These are phyloP conservation scores for Dolichallabes microphthalmus DNA, from an alignment of 2,113 vertebrate species.

Conservation along the genomic window DNA sequence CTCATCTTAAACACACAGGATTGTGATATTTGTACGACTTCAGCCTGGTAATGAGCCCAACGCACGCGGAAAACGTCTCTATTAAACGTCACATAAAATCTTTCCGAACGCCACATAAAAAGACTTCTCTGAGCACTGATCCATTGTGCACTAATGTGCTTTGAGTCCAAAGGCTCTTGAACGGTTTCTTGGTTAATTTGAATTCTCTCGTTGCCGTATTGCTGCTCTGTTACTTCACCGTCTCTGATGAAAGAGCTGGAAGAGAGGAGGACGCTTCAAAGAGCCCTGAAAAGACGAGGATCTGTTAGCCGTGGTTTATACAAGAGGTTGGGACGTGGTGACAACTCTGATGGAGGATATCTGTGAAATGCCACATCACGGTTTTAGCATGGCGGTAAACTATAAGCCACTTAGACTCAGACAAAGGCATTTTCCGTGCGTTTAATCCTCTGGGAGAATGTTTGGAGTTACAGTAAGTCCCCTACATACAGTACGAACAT, in stretches of 20 bases:
- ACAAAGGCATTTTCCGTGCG: neutral
- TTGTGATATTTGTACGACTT: slow-evolving; percentile 14
- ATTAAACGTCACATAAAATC: slow-evolving; percentile 13
- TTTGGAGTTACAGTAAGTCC: neutral
- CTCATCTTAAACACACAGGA: slow-evolving; percentile 28
- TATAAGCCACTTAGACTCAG: neutral
- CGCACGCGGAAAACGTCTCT: neutral
- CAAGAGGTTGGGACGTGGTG: neutral
- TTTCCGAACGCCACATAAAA: neutral
- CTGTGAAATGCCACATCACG: neutral
- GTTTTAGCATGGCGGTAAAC: neutral
- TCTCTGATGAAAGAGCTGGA: slow-evolving; percentile 7
- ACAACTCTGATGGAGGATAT: neutral
- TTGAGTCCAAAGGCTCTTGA: slow-evolving; percentile 1
- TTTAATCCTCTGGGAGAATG: neutral
- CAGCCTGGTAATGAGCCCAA: slow-evolving; percentile 8
- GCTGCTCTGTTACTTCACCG: slow-evolving; percentile 15
- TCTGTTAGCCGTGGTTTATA: neutral
- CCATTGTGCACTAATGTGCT: slow-evolving; percentile 17
- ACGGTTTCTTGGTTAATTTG: neutral
- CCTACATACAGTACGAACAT: no score
- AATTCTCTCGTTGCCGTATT: neutral
- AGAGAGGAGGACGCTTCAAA: slow-evolving; percentile 5
- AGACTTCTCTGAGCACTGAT: slow-evolving; percentile 4
- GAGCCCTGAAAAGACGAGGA: neutral